Conservation (phyloP, 2,797 vertebrate species). For the Enteromius thamalakanensis region DNA sequence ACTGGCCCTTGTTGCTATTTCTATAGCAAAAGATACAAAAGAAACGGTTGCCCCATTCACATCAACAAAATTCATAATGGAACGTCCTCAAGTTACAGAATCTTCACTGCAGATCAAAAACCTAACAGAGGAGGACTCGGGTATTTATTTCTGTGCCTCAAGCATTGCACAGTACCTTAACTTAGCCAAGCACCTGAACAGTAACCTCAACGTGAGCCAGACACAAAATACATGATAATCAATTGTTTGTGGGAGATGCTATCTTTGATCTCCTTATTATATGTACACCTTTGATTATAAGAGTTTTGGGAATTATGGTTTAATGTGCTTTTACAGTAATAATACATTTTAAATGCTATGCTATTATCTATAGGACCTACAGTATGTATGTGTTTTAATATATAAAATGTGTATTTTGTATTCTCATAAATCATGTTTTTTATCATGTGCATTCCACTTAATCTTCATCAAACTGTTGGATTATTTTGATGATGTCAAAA, state of each 20-base stretch:
- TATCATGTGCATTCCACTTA: too few species aligned
- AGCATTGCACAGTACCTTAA: constrained; percentile 61
- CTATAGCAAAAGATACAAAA: fast-evolving
- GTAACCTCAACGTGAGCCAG: constrained; percentile 58
- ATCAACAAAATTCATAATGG: constrained; percentile 55
- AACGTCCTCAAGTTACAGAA: not conserved
- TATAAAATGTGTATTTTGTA: not conserved
- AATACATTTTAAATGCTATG: not conserved
- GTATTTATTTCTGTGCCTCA: constrained; percentile 71
- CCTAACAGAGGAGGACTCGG: constrained; percentile 55
- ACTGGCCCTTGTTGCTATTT: constrained; percentile 57
- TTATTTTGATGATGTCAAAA: too few species aligned
- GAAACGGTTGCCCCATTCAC: constrained; percentile 52
- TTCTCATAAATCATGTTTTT: too few species aligned
- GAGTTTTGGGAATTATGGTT: not conserved
- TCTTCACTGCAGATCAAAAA: constrained; percentile 53
- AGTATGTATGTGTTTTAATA: not conserved
- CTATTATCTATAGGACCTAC: not conserved
- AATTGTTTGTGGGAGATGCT: not conserved
- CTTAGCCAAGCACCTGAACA: constrained; percentile 52
- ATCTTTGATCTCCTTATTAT: not conserved
- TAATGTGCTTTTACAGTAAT: too few species aligned
- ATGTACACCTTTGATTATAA: not conserved
- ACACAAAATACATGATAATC: not conserved
- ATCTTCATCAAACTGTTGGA: too few species aligned